These are phyloP conservation scores for Papilio demoleus DNA, from an alignment of 2,888 invertebrate genomes.

Conservation along the genomic window DNA sequence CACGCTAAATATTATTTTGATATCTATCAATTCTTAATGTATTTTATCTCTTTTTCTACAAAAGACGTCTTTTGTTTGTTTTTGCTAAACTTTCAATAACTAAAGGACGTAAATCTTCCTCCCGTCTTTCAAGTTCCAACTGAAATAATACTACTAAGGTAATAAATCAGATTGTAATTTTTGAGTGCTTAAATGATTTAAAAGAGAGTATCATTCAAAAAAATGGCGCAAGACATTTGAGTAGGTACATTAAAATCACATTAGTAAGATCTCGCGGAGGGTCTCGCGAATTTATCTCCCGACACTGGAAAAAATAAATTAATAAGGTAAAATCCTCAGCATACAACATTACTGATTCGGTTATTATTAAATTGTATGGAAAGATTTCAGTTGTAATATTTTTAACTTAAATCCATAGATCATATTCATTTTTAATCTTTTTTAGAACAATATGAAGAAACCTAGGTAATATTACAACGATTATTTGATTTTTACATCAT, in stretches of 20 bases:
- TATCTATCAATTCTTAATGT: too few species aligned
- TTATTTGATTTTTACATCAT: too few species aligned
- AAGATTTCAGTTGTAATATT: slow-evolving; percentile 28
- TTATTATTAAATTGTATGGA: slow-evolving; percentile 37
- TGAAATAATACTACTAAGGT: background rate
- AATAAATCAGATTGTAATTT: slow-evolving; percentile 17
- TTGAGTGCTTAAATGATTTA: slow-evolving; percentile 29
- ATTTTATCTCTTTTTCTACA: too few species aligned
- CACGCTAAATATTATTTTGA: too few species aligned
- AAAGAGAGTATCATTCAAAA: slow-evolving; percentile 61
- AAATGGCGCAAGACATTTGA: slow-evolving; percentile 75
- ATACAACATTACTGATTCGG: slow-evolving; percentile 20
- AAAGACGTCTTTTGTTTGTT: too few species aligned
- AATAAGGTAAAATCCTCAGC: slow-evolving; percentile 56
- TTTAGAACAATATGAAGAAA: too few species aligned
- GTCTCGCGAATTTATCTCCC: slow-evolving; percentile 72
- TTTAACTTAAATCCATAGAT: background rate
- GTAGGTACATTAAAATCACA: slow-evolving; percentile 81
- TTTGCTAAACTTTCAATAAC: background rate
- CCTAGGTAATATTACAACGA: too few species aligned
- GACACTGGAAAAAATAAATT: slow-evolving; percentile 74
- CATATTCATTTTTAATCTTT: too few species aligned
- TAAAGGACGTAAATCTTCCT: too few species aligned
- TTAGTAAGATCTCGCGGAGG: slow-evolving; percentile 76
- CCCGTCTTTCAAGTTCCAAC: background rate